Evolutionary conservation across 2,113 vertebrate species (phyloP).

Genomic region (Oophaga pumilio): DNA sequence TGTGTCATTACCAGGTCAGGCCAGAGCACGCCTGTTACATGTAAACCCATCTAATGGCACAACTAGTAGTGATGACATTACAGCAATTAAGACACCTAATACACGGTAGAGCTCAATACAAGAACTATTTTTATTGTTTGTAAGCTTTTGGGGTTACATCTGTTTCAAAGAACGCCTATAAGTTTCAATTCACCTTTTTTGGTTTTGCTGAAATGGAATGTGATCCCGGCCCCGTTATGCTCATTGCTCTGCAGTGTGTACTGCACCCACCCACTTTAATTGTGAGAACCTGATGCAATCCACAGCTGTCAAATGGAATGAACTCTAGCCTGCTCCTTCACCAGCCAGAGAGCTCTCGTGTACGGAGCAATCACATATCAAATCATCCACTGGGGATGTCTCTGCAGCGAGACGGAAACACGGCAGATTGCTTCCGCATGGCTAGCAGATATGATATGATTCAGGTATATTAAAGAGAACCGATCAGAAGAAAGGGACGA

Average conservation of each 20-base stretch:
- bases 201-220: not conserved
- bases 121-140: not conserved
- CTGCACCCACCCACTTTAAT: slow-evolving; percentile 43
- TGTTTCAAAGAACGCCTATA: not conserved
- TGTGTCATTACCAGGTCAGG: too few species aligned
- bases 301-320: slow-evolving; percentile 49
- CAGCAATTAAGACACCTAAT: not conserved
- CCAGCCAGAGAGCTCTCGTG: slow-evolving; percentile 28
- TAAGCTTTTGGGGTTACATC: not conserved
- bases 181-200: not conserved
- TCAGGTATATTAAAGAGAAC: slow-evolving; percentile 40
- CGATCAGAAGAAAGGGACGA: not conserved
- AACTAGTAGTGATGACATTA: too few species aligned
- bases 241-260: not conserved
- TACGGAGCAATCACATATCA: slow-evolving; percentile 50
- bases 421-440: slow-evolving; percentile 42
- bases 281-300: slow-evolving; percentile 37
- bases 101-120: not conserved
- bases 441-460: slow-evolving; percentile 47
- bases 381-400: slow-evolving; percentile 39
- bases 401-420: slow-evolving; percentile 31
- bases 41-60: too few species aligned
- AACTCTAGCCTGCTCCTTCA: slow-evolving; percentile 34
- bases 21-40: too few species aligned
- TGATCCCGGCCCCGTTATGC: not conserved